Percentiles rank a stretch among this genome's conserved stretches.
These are phyloP conservation scores for Chelonoidis abingdonii DNA, from an alignment of 2,113 vertebrate genomes.

Conservation along the genomic window DNA sequence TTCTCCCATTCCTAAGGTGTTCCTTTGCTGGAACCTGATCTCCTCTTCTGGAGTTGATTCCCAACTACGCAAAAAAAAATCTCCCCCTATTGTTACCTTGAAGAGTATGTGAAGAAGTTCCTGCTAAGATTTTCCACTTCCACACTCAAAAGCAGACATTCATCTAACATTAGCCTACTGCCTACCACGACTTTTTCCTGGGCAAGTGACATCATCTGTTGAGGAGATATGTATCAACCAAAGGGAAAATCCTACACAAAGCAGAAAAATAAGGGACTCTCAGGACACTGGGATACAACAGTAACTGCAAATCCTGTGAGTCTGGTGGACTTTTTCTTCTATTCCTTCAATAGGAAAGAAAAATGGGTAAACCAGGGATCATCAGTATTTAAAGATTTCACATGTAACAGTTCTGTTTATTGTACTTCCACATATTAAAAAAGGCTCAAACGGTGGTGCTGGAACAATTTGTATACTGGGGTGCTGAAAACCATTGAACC, in stretches of 20 bases:
- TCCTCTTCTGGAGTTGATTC: neutral
- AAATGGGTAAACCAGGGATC: neutral
- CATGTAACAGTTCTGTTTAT: neutral
- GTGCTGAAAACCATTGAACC: too few species aligned
- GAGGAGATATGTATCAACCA: accelerated
- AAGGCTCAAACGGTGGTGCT: too few species aligned
- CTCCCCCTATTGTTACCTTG: neutral
- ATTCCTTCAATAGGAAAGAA: neutral
- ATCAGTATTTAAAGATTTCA: neutral
- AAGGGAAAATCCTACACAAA: neutral
- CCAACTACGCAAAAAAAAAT: accelerated
- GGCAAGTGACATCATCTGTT: neutral
- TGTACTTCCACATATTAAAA: accelerated
- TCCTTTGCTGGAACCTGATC: neutral
- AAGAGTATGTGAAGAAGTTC: neutral
- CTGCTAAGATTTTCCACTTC: neutral
- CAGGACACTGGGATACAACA: accelerated
- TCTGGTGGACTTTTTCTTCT: neutral
- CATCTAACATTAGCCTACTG: accelerated
- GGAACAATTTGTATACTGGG: too few species aligned
- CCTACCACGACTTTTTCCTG: neutral
- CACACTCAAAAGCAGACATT: neutral
- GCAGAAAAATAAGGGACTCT: neutral
- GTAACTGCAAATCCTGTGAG: neutral
- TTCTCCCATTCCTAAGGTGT: neutral